A percentile compares a stretch with the other conserved stretches of the same genome.
phyloP scores from a whole-genome alignment of 1,140 invertebrate genomes.

The Euwallacea fornicatus region DNA sequence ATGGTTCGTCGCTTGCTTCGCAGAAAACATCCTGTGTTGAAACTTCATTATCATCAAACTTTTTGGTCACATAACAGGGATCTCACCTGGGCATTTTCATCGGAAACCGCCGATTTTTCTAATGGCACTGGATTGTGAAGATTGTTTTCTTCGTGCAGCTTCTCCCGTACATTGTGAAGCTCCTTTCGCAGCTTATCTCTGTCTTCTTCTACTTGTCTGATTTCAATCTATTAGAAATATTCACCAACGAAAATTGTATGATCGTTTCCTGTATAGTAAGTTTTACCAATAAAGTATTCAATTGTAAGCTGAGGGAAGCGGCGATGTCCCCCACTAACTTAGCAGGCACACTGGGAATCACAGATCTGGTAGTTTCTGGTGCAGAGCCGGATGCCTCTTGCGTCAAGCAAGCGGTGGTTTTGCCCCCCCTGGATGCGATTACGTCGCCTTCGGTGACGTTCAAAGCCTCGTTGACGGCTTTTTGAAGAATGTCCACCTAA shows the following conservation, averaged over 20 bases:
- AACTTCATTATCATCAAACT: too few relatives aligned
- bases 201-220: constrained; percentile 76
- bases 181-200: constrained; percentile 71
- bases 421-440: constrained; percentile 48
- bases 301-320: constrained; percentile 58
- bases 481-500: constrained; percentile 55
- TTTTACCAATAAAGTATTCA: constrained; percentile 62
- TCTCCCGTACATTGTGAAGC: constrained; percentile 69
- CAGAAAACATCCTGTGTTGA: constrained; percentile 28
- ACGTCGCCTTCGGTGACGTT: constrained; percentile 57
- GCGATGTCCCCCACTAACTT: constrained; percentile 58
- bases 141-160: constrained; percentile 63
- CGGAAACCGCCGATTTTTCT: constrained; percentile 24
- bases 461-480: constrained; percentile 57
- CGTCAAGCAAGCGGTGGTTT: constrained; percentile 42
- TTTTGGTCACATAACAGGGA: background rate
- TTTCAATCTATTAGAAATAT: constrained; percentile 60
- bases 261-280: background rate
- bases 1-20: constrained; percentile 30
- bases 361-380: constrained; percentile 3
- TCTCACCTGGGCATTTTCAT: constrained; percentile 30
- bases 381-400: constrained; percentile 35
- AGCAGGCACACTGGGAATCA: constrained; percentile 53
- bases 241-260: constrained; percentile 24
- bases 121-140: constrained; percentile 42